Evolutionary conservation across 2,797 vertebrate genomes (phyloP).

Genomic region (Melanotaenia parkinsoni): DNA sequence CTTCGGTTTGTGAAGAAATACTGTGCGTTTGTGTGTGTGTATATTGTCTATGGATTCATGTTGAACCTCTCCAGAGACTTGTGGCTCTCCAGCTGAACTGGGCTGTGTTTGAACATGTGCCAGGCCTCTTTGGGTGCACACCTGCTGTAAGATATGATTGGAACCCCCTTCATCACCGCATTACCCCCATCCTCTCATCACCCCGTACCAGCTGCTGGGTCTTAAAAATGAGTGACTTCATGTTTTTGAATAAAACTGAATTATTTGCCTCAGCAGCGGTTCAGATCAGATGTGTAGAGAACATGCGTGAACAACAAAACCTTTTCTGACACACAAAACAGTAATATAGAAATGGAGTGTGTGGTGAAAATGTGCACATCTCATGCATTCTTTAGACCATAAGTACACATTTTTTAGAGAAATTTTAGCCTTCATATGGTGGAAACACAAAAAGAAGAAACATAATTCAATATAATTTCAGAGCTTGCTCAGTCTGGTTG

Average conservation of each 20-base stretch:
- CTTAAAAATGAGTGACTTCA: constrained; percentile 5
- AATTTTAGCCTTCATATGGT: background rate
- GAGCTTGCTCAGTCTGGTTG: too few species aligned
- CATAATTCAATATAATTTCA: background rate
- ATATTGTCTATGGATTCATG: constrained; percentile 19
- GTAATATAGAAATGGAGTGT: background rate
- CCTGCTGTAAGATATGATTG: constrained; percentile 39
- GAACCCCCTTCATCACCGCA: constrained; percentile 11
- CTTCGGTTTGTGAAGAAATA: background rate
- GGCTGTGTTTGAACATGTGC: constrained; percentile 42
- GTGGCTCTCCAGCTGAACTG: constrained; percentile 44
- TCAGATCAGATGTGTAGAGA: background rate
- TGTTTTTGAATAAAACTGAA: background rate
- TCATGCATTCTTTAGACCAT: background rate
- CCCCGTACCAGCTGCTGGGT: constrained; percentile 2
- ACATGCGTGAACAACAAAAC: background rate
- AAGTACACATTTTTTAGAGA: background rate
- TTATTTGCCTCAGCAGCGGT: background rate
- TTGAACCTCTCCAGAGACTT: constrained; percentile 34
- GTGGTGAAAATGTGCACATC: background rate
- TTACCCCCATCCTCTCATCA: constrained; percentile 5
- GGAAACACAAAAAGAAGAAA: background rate
- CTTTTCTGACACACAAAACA: background rate
- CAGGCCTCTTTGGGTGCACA: constrained; percentile 45
- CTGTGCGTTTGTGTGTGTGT: constrained; percentile 15